Percentiles rank a stretch among this genome's conserved stretches.
Evolutionary conservation across 2,113 vertebrate species (phyloP).

Genomic region (Pedionomus torquatus): DNA sequence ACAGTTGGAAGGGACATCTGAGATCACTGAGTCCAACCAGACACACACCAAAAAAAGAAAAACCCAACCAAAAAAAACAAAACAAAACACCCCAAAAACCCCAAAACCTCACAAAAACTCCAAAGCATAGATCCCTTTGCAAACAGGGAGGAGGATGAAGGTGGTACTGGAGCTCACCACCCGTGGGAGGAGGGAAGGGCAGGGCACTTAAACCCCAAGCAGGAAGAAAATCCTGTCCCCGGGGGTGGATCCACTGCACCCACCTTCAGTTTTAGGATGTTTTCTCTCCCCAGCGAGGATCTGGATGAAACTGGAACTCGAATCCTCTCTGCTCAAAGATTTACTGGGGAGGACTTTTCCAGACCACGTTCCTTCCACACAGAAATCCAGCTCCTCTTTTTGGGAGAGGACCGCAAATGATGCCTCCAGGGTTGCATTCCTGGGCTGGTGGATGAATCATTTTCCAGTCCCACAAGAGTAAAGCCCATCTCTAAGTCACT

Average conservation of each 20-base stretch:
- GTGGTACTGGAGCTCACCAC: not conserved
- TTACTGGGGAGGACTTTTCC: not conserved
- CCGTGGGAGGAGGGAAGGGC: not conserved
- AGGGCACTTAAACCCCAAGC: not conserved
- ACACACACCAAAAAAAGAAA: no score
- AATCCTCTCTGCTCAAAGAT: not conserved
- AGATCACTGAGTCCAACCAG: no score
- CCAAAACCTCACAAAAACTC: no score
- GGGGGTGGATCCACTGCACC: not conserved
- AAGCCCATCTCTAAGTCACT: not conserved
- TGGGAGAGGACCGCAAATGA: not conserved
- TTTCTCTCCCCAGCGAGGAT: not conserved
- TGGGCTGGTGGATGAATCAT: conserved; percentile 13
- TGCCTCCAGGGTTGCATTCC: conserved; percentile 32
- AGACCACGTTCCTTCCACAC: not conserved
- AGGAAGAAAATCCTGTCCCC: not conserved
- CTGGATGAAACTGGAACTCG: not conserved
- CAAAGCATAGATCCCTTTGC: not conserved
- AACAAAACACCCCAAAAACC: no score
- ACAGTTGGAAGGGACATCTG: no score
- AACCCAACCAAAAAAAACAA: no score
- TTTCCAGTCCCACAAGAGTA: not conserved
- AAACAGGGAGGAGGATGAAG: not conserved
- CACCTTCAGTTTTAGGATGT: not conserved
- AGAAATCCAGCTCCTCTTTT: conserved; percentile 5